A percentile compares a stretch with the other conserved stretches of the same genome.
Conservation (phyloP, 1,140 invertebrate genomes). For the Zaprionus africanus region DNA sequence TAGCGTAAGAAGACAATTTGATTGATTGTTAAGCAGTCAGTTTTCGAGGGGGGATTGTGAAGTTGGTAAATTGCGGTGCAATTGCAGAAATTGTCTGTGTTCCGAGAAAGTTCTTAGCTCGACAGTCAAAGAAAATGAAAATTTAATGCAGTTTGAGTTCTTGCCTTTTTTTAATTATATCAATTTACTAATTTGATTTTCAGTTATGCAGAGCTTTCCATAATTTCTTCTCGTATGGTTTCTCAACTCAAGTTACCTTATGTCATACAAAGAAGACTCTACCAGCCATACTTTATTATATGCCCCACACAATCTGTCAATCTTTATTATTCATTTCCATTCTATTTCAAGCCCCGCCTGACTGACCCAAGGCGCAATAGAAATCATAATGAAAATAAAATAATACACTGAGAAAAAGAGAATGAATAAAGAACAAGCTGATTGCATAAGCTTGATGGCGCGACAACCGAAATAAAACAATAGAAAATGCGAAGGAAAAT, state of each 20-base stretch:
- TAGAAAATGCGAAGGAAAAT: constrained; percentile 3
- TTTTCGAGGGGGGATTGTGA: not conserved
- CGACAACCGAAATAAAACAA: constrained; percentile 20
- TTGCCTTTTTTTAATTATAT: not conserved
- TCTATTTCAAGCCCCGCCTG: constrained; percentile 11
- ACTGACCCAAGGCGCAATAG: constrained; percentile 28
- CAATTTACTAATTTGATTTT: not conserved
- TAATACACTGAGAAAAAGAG: constrained; percentile 19
- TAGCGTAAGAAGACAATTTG: constrained; percentile 61
- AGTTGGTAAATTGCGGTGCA: constrained; percentile 21
- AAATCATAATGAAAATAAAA: constrained; percentile 68
- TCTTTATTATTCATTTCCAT: not conserved
- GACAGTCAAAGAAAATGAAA: constrained; percentile 27
- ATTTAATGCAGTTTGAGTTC: constrained; percentile 3
- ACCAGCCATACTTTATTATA: not conserved
- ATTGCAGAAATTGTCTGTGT: constrained; percentile 3
- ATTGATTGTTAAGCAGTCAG: constrained; percentile 66
- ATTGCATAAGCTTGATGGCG: constrained; percentile 39
- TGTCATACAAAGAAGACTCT: not conserved
- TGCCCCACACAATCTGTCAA: not conserved
- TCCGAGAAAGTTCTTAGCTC: not conserved
- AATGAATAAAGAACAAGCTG: constrained; percentile 22
- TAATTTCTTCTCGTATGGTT: not conserved
- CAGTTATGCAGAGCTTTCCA: not conserved
- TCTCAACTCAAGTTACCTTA: not conserved